Percentiles rank a stretch among this genome's conserved stretches.
These are phyloP conservation scores for Fundulus diaphanus DNA, from an alignment of 2,797 vertebrate species.

Conservation along the genomic window DNA sequence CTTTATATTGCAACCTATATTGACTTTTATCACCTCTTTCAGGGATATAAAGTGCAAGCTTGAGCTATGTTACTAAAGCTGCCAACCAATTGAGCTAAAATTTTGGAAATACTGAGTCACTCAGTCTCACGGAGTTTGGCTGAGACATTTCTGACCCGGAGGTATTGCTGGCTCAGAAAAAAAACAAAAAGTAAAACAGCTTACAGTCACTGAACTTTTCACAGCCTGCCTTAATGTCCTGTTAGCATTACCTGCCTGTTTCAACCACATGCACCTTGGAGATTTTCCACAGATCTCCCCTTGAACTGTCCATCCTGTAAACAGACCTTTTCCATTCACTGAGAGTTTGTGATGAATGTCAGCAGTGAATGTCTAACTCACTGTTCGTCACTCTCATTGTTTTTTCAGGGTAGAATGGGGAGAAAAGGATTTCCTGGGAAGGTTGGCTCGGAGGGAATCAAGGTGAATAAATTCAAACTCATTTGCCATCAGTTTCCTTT, in stretches of 20 bases:
- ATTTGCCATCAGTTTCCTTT: neutral
- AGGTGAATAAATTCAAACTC: conserved; percentile 80
- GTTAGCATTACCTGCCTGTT: conserved; percentile 52
- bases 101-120: conserved; percentile 58
- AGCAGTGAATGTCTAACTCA: conserved; percentile 16
- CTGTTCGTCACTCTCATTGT: conserved; percentile 10
- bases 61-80: conserved; percentile 23
- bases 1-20: conserved; percentile 29
- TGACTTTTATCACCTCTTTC: conserved; percentile 38
- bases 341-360: conserved; percentile 23
- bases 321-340: conserved; percentile 13
- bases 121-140: conserved; percentile 44
- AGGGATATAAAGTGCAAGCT: conserved; percentile 35
- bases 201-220: conserved; percentile 34
- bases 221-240: conserved; percentile 36
- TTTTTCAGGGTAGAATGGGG: conserved; percentile 88
- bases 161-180: conserved; percentile 45
- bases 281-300: conserved; percentile 8
- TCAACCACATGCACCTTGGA: conserved; percentile 11
- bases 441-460: conserved; percentile 88
- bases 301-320: conserved; percentile 36
- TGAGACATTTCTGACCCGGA: conserved; percentile 42
- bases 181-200: conserved; percentile 50
- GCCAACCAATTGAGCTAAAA: conserved; percentile 47
- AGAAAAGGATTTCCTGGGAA: conserved; percentile 92